Percentiles rank a stretch among this genome's conserved stretches.
Evolutionary conservation across 2,797 vertebrate genomes (phyloP).

Genomic region (Eleutherodactylus coqui): DNA sequence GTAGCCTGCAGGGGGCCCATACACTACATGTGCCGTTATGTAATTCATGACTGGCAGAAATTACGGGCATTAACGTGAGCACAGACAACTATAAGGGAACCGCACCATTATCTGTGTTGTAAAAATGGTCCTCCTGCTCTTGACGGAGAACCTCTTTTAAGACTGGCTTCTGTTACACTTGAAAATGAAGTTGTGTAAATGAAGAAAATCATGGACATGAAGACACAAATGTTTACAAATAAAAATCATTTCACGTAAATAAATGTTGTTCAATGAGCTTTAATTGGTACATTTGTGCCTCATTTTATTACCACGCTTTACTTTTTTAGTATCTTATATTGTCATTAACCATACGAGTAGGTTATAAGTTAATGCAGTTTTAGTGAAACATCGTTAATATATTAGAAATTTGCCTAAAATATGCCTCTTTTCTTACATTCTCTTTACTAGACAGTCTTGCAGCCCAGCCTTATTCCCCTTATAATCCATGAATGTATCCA

Average conservation of each 20-base stretch:
- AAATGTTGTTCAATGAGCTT: slow-evolving; percentile 3
- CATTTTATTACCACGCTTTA: not conserved
- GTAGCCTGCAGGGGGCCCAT: not conserved
- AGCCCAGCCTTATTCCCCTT: too few relatives aligned
- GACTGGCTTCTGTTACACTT: not conserved
- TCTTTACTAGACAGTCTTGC: too few relatives aligned
- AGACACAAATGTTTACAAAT: slow-evolving; percentile 28
- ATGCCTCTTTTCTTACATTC: too few relatives aligned
- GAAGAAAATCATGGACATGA: slow-evolving; percentile 2
- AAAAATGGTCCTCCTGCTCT: not conserved
- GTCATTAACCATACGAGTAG: not conserved
- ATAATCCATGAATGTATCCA: too few relatives aligned
- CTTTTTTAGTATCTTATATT: not conserved
- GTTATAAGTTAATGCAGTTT: too few relatives aligned
- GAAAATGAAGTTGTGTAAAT: not conserved
- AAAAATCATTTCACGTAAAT: slow-evolving; percentile 10
- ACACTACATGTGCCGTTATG: not conserved
- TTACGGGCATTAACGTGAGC: not conserved
- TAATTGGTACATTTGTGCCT: not conserved
- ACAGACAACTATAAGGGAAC: not conserved
- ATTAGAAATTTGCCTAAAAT: too few relatives aligned
- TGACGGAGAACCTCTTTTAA: not conserved
- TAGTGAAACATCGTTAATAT: too few relatives aligned
- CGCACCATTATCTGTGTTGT: not conserved
- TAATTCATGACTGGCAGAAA: not conserved